A percentile compares a stretch with the other conserved stretches of the same genome.
These are phyloP conservation scores for Diploscapter pachys DNA, from an alignment of 1,140 invertebrate species.

Conservation along the genomic window DNA sequence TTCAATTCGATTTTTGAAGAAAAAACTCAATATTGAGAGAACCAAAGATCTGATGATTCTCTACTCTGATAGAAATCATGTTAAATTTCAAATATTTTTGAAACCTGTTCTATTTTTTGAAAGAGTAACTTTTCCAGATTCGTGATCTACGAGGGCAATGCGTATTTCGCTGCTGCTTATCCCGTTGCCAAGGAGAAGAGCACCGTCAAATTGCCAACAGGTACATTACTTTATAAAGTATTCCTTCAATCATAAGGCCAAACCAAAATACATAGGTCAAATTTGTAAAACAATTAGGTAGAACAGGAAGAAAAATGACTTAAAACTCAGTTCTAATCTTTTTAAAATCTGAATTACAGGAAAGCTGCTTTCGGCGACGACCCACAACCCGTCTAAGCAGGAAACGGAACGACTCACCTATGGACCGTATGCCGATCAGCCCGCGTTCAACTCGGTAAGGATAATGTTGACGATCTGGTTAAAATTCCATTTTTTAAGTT, in stretches of 20 bases:
- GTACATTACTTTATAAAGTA: constrained; percentile 6
- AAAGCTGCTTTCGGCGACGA: constrained; percentile 49
- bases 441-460: constrained; percentile 35
- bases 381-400: constrained; percentile 42
- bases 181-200: constrained; percentile 44
- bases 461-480: too few relatives aligned
- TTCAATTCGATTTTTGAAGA: too few relatives aligned
- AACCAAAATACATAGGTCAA: too few relatives aligned
- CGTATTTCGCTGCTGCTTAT: constrained; percentile 43
- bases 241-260: neutral
- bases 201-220: constrained; percentile 38
- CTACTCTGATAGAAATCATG: neutral
- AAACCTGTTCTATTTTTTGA: neutral
- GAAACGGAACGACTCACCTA: constrained; percentile 45
- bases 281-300: too few relatives aligned
- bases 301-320: too few relatives aligned
- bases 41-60: neutral
- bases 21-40: neutral
- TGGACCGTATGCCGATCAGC: constrained; percentile 50
- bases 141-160: constrained; percentile 45
- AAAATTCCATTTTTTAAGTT: neutral
- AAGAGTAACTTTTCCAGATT: constrained; percentile 41
- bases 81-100: neutral
- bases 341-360: constrained; percentile 21
- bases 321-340: too few relatives aligned